phyloP scores from a whole-genome alignment of 2,888 invertebrate genomes.

The Eucera pruinosa region DNA sequence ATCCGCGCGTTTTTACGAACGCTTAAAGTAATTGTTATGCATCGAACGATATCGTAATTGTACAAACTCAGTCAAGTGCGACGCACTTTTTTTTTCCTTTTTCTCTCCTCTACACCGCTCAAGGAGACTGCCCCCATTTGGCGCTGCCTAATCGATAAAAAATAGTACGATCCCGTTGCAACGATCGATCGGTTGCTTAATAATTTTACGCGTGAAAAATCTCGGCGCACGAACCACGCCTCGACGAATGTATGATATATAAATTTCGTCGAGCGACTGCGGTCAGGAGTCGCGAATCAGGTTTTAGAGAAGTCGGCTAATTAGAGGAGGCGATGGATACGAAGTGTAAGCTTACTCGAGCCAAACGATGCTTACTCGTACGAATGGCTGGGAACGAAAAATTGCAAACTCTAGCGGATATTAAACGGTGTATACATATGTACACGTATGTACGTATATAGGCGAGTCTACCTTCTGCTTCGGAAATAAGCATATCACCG shows the following conservation, averaged over 20 bases:
- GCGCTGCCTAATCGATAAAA: too few relatives aligned
- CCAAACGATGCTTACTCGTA: not conserved
- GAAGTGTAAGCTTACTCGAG: not conserved
- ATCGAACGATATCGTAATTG: not conserved
- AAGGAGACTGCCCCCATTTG: not conserved
- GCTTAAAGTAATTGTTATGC: slow-evolving; percentile 18
- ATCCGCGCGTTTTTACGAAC: not conserved
- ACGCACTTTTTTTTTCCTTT: slow-evolving; percentile 11
- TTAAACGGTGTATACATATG: too few relatives aligned
- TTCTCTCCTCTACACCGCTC: too few relatives aligned
- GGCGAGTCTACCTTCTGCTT: not conserved
- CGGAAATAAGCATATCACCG: not conserved
- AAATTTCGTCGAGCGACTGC: not conserved
- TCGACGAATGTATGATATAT: too few relatives aligned
- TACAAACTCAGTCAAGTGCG: slow-evolving; percentile 12
- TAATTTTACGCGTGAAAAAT: too few relatives aligned
- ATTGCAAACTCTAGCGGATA: not conserved
- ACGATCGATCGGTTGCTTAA: slow-evolving; percentile 5
- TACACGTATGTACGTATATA: too few relatives aligned
- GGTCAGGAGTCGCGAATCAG: not conserved
- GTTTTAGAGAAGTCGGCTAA: not conserved
- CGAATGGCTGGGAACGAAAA: not conserved
- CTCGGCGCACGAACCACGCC: too few relatives aligned
- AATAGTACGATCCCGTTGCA: not conserved
- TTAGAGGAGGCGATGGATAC: not conserved